phyloP scores from a whole-genome alignment of 2,797 vertebrate genomes.

The Enteromius viviparus region DNA sequence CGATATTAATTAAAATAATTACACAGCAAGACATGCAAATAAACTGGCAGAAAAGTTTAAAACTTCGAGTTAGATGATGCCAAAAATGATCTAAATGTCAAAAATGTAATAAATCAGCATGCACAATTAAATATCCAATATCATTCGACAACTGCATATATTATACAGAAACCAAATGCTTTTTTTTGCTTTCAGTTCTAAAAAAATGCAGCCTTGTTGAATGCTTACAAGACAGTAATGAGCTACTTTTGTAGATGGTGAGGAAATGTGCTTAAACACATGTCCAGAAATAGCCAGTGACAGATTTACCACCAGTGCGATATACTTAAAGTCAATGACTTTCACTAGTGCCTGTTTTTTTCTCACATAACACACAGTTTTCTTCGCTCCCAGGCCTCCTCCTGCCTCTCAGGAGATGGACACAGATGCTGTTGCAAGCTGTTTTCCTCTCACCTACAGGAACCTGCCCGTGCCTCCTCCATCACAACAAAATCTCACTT shows the following conservation, averaged over 20 bases:
- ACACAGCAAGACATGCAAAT: not conserved
- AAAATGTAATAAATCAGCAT: not conserved
- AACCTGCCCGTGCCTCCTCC: not conserved
- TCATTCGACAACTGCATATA: not conserved
- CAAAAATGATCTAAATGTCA: not conserved
- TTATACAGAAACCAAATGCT: not conserved
- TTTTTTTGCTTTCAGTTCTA: not conserved
- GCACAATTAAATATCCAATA: not conserved
- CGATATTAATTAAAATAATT: not conserved
- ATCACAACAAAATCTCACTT: conserved; percentile 19
- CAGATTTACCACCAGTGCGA: not conserved
- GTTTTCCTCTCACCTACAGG: conserved; percentile 21
- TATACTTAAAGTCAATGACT: conserved; percentile 23
- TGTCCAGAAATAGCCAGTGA: conserved; percentile 6
- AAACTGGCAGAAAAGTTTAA: not conserved
- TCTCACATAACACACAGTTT: conserved; percentile 15
- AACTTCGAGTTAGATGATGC: not conserved
- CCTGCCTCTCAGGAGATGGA: conserved; percentile 24
- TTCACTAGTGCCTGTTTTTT: conserved; percentile 1
- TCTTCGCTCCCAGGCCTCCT: not conserved
- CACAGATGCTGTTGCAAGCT: conserved; percentile 24
- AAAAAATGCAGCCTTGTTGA: not conserved
- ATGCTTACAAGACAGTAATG: not conserved
- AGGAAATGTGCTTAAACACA: conserved; percentile 9
- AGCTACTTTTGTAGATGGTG: not conserved